Percentiles rank a stretch among this genome's conserved stretches.
phyloP scores from a whole-genome alignment of 2,113 vertebrate genomes.

The Penelope pileata region DNA sequence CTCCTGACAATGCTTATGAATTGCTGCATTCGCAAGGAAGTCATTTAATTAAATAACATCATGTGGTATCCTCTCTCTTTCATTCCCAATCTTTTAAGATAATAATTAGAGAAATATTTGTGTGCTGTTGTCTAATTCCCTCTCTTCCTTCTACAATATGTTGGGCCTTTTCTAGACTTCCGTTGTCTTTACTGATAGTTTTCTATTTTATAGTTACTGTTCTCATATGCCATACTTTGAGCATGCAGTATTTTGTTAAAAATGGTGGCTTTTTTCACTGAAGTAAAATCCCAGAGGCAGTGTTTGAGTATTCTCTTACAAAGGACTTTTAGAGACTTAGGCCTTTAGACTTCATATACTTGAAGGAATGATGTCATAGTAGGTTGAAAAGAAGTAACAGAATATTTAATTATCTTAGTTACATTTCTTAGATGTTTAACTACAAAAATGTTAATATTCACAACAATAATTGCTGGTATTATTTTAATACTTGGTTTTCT shows the following conservation, averaged over 20 bases:
- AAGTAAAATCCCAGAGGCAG: neutral
- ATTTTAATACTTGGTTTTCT: neutral
- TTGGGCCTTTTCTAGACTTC: conserved; percentile 1
- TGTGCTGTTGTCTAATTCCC: conserved; percentile 17
- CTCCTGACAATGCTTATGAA: conserved; percentile 57
- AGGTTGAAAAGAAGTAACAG: neutral
- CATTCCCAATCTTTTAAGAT: conserved; percentile 43
- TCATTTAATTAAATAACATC: conserved; percentile 54
- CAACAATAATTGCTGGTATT: neutral
- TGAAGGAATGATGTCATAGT: neutral
- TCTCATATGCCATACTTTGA: neutral
- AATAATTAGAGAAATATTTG: conserved; percentile 65
- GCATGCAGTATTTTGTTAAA: neutral
- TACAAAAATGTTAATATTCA: neutral
- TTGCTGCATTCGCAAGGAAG: conserved; percentile 58
- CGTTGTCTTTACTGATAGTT: conserved; percentile 4
- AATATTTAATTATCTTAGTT: neutral
- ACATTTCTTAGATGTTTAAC: neutral
- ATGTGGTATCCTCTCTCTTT: conserved; percentile 52
- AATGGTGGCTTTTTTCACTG: neutral
- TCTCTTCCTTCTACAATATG: conserved; percentile 22
- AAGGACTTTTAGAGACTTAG: neutral
- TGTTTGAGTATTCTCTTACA: neutral
- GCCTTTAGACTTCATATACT: neutral
- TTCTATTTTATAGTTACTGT: neutral